Conservation (phyloP, 53 echinoderm and acorn worm species). For the Holothuria leucospilota region DNA sequence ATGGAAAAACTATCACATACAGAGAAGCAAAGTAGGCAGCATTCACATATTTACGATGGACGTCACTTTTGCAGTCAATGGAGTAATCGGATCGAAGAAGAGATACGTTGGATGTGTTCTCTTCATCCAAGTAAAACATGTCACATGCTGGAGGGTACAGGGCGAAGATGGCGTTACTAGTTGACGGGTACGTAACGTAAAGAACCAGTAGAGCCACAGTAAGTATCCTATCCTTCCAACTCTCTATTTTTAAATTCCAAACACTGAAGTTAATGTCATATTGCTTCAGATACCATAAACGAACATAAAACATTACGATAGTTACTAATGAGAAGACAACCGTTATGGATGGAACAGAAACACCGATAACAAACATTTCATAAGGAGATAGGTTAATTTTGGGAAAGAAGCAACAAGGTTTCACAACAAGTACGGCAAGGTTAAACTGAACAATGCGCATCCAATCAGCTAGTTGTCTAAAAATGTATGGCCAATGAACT, state of each 20-base stretch:
- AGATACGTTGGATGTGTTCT: background rate
- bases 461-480: background rate
- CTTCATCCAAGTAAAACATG: conserved; percentile 48
- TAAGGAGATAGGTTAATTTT: background rate
- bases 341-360: background rate
- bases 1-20: conserved; percentile 69
- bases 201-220: conserved; percentile 40
- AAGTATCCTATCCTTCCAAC: background rate
- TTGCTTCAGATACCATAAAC: too few species aligned
- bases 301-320: too few species aligned
- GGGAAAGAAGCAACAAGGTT: conserved; percentile 26
- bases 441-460: conserved; percentile 1
- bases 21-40: conserved; percentile 60
- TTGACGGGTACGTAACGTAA: conserved; percentile 65
- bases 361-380: background rate
- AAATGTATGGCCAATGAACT: conserved; percentile 16
- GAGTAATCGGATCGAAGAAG: conserved; percentile 64
- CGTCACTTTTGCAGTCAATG: conserved; percentile 46
- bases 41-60: conserved; percentile 24
- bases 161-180: conserved; percentile 49
- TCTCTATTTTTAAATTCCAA: too few species aligned
- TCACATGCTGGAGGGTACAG: conserved; percentile 62
- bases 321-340: background rate
- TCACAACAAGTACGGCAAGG: conserved; percentile 6
- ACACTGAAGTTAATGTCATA: too few species aligned